phyloP scores from a whole-genome alignment of 2,888 invertebrate genomes.

The Stictocephala bisonia region DNA sequence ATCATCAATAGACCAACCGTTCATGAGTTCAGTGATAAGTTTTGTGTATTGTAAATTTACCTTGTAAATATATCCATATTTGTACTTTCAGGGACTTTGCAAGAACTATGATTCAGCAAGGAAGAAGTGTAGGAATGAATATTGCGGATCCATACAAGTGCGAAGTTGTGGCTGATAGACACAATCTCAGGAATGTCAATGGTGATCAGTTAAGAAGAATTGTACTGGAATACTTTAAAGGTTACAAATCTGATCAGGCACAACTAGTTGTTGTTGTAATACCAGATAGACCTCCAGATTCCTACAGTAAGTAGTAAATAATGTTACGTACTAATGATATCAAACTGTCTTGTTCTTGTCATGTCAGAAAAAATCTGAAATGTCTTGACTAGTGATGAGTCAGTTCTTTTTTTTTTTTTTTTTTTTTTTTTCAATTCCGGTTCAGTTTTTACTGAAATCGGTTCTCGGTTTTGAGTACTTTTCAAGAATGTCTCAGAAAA shows the following conservation, averaged over 20 bases:
- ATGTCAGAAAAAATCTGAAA: too few species aligned
- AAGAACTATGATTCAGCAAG: slow-evolving; percentile 20
- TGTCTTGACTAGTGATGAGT: too few species aligned
- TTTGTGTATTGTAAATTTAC: not conserved
- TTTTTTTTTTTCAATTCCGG: too few species aligned
- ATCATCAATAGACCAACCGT: not conserved
- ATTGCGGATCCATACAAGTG: slow-evolving; percentile 5
- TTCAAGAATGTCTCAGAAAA: too few species aligned
- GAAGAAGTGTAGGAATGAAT: slow-evolving; percentile 9
- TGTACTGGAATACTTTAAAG: not conserved
- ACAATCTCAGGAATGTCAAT: not conserved
- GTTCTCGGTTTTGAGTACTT: too few species aligned
- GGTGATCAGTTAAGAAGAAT: not conserved
- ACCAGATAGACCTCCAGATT: slow-evolving; percentile 60
- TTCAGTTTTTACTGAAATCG: too few species aligned
- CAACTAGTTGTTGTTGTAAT: slow-evolving; percentile 54
- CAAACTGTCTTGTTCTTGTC: too few species aligned
- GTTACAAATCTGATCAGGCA: not conserved
- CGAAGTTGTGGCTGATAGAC: not conserved
- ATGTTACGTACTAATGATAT: too few species aligned
- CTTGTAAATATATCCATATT: not conserved
- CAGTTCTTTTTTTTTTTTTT: too few species aligned
- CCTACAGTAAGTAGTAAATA: slow-evolving; percentile 64
- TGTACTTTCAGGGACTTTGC: slow-evolving; percentile 34
- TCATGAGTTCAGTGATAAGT: not conserved